Conservation (phyloP, 2,888 invertebrate genomes). For the Sinhomidia bicolor region DNA sequence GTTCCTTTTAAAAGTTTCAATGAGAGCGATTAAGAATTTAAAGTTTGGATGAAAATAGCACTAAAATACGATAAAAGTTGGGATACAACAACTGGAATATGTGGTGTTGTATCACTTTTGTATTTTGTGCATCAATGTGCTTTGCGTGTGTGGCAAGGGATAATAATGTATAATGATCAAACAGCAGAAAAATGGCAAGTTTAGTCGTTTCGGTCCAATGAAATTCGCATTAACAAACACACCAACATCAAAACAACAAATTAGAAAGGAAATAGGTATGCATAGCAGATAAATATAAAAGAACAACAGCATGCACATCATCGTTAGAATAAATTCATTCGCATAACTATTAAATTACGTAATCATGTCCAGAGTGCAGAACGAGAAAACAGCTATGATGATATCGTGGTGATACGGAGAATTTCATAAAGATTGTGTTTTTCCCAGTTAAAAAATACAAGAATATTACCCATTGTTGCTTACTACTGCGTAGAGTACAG, state of each 20-base stretch:
- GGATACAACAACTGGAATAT: background rate
- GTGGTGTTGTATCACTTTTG: no score
- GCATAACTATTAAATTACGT: conserved; percentile 10
- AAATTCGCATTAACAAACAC: background rate
- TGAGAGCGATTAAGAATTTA: conserved; percentile 8
- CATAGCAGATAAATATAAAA: background rate
- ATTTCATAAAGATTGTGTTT: background rate
- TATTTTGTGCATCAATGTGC: background rate
- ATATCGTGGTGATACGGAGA: background rate
- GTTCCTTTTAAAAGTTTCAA: background rate
- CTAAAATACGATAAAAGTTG: background rate
- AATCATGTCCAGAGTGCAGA: conserved; percentile 33
- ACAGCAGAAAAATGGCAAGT: background rate
- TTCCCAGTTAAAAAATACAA: background rate
- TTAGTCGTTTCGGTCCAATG: background rate
- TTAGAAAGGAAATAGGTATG: background rate
- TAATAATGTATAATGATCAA: background rate
- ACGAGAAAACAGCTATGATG: background rate
- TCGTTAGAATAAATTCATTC: background rate
- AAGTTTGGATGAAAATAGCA: background rate
- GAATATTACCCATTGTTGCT: background rate
- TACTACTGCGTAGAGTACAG: no score
- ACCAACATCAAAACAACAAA: background rate
- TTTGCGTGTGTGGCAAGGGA: background rate
- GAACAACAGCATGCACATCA: background rate